Percentiles rank a stretch among this genome's conserved stretches.
These are phyloP conservation scores for Eunapius fragilis DNA, from an alignment of 37 sponge, comb jelly and placozoan genomes.

Conservation along the genomic window DNA sequence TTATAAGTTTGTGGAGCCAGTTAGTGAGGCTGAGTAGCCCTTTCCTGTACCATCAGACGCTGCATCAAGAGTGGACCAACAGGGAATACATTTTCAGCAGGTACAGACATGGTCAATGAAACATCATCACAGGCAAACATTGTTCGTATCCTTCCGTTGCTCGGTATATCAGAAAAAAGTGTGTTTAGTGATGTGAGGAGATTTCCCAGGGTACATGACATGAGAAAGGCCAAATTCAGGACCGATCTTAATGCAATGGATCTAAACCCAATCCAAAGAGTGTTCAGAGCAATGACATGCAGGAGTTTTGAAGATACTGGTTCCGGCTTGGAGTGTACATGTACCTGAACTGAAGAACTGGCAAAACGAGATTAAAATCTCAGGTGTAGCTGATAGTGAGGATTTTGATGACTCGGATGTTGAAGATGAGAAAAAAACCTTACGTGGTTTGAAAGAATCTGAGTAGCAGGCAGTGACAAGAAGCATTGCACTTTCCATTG, in stretches of 20 bases:
- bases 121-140: neutral
- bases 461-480: neutral
- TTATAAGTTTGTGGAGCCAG: neutral
- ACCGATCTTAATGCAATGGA: neutral
- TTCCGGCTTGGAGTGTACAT: neutral
- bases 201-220: neutral
- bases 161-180: neutral
- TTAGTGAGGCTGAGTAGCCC: neutral
- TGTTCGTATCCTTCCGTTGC: neutral
- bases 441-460: neutral
- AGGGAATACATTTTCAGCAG: neutral
- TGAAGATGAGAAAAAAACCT: neutral
- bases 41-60: neutral
- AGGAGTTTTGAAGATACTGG: neutral
- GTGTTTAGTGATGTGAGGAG: neutral
- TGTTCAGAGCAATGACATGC: neutral
- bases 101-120: neutral
- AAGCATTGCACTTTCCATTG: too few relatives aligned
- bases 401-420: neutral
- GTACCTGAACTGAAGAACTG: neutral
- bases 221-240: neutral
- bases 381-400: neutral
- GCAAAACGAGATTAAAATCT: neutral
- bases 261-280: neutral
- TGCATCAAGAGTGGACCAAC: neutral